A percentile compares a stretch with the other conserved stretches of the same genome.
These are phyloP conservation scores for Odontophorus gujanensis DNA, from an alignment of 2,113 vertebrate species.

Conservation along the genomic window DNA sequence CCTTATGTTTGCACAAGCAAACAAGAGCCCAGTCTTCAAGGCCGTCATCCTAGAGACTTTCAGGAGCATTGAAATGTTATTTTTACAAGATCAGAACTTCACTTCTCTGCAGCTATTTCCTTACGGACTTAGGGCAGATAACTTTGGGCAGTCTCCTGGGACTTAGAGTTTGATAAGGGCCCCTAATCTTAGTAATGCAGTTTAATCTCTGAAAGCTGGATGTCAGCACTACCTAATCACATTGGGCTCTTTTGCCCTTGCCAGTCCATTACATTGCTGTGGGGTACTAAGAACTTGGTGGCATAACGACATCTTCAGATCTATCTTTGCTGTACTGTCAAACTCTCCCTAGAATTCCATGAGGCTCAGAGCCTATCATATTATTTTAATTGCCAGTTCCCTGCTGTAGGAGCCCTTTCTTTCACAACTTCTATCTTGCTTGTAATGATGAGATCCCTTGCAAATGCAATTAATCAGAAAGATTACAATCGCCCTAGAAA, in stretches of 20 bases:
- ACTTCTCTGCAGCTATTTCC: constrained; percentile 24
- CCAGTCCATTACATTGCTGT: not conserved
- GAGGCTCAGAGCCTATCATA: not conserved
- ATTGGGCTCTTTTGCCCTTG: not conserved
- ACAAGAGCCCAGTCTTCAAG: not conserved
- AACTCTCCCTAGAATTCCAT: not conserved
- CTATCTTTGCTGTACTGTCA: not conserved
- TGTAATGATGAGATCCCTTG: constrained; percentile 51
- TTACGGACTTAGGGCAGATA: not conserved
- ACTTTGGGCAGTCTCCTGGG: not conserved
- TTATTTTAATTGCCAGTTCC: constrained; percentile 3
- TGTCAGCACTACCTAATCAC: constrained; percentile 45
- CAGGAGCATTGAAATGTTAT: not conserved
- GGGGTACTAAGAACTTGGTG: constrained; percentile 38
- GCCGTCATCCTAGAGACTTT: not conserved
- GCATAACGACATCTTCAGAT: constrained; percentile 40
- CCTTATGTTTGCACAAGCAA: not conserved
- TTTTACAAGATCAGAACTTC: constrained; percentile 32
- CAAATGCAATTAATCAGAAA: constrained; percentile 68
- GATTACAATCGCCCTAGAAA: constrained; percentile 65
- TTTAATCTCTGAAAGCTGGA: constrained; percentile 39
- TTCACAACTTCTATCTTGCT: constrained; percentile 35
- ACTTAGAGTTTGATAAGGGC: constrained; percentile 1
- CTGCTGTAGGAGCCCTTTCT: not conserved
- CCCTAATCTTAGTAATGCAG: not conserved